A percentile compares a stretch with the other conserved stretches of the same genome.
These are phyloP conservation scores for Chionodraco myersi DNA, from an alignment of 2,113 vertebrate genomes.

Conservation along the genomic window DNA sequence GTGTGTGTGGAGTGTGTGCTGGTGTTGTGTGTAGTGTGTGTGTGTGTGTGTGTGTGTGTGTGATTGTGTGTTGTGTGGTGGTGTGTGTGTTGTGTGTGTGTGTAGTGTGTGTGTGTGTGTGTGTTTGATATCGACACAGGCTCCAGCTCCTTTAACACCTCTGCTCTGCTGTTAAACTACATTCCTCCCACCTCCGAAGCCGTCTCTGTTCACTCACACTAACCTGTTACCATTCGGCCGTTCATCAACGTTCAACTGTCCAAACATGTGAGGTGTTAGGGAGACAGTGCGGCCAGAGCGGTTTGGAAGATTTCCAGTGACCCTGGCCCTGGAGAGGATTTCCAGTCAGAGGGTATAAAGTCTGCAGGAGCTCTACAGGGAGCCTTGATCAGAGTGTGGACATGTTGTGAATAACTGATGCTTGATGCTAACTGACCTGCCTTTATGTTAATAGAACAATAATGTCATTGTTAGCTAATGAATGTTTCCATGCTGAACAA, in stretches of 20 bases:
- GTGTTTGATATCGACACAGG: slow-evolving; percentile 50
- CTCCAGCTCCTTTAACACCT: slow-evolving; percentile 59
- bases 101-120: slow-evolving; percentile 26
- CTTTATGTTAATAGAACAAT: no score
- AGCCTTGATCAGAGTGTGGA: neutral
- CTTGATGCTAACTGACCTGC: neutral
- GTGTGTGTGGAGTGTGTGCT: no score
- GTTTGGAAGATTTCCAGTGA: slow-evolving; percentile 56
- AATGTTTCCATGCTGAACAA: no score
- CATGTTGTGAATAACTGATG: neutral
- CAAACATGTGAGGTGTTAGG: slow-evolving; percentile 80
- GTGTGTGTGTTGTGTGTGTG: no score
- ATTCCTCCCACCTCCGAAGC: slow-evolving; percentile 80
- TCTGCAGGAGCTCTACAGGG: neutral
- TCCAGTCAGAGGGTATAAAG: slow-evolving; percentile 36
- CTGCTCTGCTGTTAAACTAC: slow-evolving; percentile 76
- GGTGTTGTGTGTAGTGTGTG: neutral
- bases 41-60: slow-evolving; percentile 5
- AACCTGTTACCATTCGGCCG: slow-evolving; percentile 72
- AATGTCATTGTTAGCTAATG: no score
- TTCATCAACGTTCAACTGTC: slow-evolving; percentile 77
- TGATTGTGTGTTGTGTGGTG: slow-evolving; percentile 9
- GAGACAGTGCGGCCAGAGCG: slow-evolving; percentile 63
- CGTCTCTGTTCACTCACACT: slow-evolving; percentile 77
- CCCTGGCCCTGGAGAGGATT: slow-evolving; percentile 18